phyloP scores from a whole-genome alignment of 2,113 vertebrate genomes.

The Anarrhichthys ocellatus region DNA sequence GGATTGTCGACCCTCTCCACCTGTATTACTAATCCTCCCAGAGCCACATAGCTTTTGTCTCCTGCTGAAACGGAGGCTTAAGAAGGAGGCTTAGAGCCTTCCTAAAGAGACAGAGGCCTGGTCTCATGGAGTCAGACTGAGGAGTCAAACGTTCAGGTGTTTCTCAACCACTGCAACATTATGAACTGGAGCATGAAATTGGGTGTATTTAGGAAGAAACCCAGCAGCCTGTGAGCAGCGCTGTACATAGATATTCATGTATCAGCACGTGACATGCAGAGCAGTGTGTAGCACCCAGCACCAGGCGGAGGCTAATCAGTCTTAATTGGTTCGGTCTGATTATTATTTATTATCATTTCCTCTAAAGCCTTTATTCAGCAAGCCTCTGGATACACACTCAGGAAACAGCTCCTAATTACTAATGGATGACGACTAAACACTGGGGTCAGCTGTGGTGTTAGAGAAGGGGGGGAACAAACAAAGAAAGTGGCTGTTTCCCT shows the following conservation, averaged over 20 bases:
- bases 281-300: constrained; percentile 38
- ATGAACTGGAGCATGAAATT: constrained; percentile 11
- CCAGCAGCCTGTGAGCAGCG: background rate
- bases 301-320: constrained; percentile 64
- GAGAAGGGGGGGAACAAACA: constrained; percentile 27
- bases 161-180: constrained; percentile 39
- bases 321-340: constrained; percentile 73
- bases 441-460: constrained; percentile 63
- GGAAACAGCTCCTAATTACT: constrained; percentile 76
- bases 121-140: constrained; percentile 35
- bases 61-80: constrained; percentile 54
- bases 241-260: constrained; percentile 27
- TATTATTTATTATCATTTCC: constrained; percentile 80
- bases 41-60: constrained; percentile 66
- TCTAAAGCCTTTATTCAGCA: constrained; percentile 67
- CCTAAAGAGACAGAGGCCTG: constrained; percentile 20
- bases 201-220: constrained; percentile 2
- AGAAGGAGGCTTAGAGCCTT: constrained; percentile 42
- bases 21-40: constrained; percentile 69
- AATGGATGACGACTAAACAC: constrained; percentile 73
- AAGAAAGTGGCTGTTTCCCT: constrained; percentile 40
- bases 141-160: constrained; percentile 17
- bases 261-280: constrained; percentile 26
- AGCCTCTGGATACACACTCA: constrained; percentile 69
- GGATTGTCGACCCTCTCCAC: constrained; percentile 68